phyloP scores from a whole-genome alignment of 2,113 vertebrate species.

The Pitta sordida region DNA sequence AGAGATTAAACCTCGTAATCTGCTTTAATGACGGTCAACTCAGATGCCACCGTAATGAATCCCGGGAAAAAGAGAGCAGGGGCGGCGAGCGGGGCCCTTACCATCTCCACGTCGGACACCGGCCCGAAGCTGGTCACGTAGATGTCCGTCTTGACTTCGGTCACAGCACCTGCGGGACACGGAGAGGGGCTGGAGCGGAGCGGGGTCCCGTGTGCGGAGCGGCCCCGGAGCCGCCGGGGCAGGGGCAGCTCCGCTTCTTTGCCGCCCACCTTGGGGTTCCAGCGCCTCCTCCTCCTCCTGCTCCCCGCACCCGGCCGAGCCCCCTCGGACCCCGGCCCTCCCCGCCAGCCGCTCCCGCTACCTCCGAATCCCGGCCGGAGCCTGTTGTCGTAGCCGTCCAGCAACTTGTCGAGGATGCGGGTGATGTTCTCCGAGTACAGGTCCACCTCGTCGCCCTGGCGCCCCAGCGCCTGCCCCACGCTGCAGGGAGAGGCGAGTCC shows the following conservation, averaged over 20 bases:
- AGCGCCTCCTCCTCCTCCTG: background rate
- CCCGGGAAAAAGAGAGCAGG: background rate
- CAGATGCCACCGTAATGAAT: conserved; percentile 78
- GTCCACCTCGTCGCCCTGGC: conserved; percentile 66
- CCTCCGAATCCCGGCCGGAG: conserved; percentile 93
- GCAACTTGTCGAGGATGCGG: conserved; percentile 87
- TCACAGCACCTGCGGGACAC: conserved; percentile 81
- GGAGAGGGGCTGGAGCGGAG: background rate
- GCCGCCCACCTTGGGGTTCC: background rate
- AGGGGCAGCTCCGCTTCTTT: fast-evolving
- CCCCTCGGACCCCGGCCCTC: background rate
- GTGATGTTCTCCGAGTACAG: conserved; percentile 90
- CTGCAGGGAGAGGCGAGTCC: conserved; percentile 66
- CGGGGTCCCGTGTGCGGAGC: too few relatives aligned
- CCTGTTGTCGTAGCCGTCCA: conserved; percentile 95
- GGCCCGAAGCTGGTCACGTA: conserved; percentile 95
- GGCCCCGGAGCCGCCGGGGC: background rate
- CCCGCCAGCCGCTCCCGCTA: conserved; percentile 36
- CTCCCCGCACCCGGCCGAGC: background rate
- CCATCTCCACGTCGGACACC: conserved; percentile 95
- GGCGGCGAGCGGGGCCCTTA: conserved; percentile 46
- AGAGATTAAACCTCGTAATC: conserved; percentile 81
- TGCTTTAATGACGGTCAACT: conserved; percentile 79
- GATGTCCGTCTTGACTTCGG: conserved; percentile 94
- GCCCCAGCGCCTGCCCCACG: conserved; percentile 68